Base-by-base conservation (phyloP, 2,888 invertebrate species). In the Drosophila phalerata region DNA sequence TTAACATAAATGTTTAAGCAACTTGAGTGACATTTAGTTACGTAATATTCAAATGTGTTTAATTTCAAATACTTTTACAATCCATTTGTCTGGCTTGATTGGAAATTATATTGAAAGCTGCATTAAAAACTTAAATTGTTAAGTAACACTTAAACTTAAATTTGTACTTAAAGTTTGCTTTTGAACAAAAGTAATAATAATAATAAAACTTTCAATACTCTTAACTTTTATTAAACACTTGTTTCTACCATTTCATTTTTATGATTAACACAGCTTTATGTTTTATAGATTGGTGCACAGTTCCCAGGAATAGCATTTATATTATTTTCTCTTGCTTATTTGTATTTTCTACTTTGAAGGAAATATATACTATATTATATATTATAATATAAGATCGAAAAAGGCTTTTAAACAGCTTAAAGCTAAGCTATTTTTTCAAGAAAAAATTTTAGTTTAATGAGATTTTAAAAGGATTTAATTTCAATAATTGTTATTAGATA, bases 101-200 rank as follows among this genome's bases (percentile, higher is more conserved):
- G 15, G 1, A 57, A 43, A 10, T 34, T 8, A 34, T 17, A 17
- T 34, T 47, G 17, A 45, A 38, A 55, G 32, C 51, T 19, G 19
- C 34, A 48, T 34, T 57, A 47, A 57, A 48, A 42, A 28, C 11
- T n/a, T 0, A 47, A 48, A 53, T 53, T 42, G 17, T 15, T 15
- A 9, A 47, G 5, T 15, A 43, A 45, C 5, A 56, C 19, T 19
- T 19, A 56, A 4, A n/a, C n/a, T n/a, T n/a, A n/a, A n/a, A n/a
- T n/a, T 45, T 43, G 5, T 22, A n/a, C 10, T 34, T 34, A 45
- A 38, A 25, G 15, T 32, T 15, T 19, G 9, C 15, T 45, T 32
- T 32, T 45, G 6, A 45, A 15, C 22, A 34, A 25, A 47, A 37
- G 15, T 37, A 17, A 57, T 37, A 17, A 25, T 37, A 17, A 25